A percentile compares a stretch with the other conserved stretches of the same genome.
These are phyloP conservation scores for Cnemophilus loriae DNA, from an alignment of 2,113 vertebrate genomes.

Conservation along the genomic window DNA sequence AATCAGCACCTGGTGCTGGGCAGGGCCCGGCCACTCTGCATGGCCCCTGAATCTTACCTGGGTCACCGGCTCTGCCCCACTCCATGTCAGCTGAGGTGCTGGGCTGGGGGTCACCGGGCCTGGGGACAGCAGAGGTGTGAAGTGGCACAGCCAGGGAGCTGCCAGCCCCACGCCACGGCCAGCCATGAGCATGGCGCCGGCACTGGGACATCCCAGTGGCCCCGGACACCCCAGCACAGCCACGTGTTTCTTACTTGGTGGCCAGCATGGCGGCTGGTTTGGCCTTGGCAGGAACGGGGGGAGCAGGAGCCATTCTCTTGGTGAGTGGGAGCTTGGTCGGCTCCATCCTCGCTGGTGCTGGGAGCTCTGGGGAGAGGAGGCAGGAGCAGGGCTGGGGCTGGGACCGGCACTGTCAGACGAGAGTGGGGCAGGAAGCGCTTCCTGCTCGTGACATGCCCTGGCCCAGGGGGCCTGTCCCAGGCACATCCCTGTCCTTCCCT, in stretches of 20 bases:
- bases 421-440: neutral
- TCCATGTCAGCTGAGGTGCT: neutral
- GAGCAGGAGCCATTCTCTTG: slow-evolving; percentile 49
- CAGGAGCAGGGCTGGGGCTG: neutral
- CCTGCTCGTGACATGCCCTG: rapidly evolving
- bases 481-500: neutral
- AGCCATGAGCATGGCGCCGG: rapidly evolving
- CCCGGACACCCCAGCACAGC: rapidly evolving
- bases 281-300: slow-evolving; percentile 30
- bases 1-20: neutral
- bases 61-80: rapidly evolving
- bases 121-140: neutral
- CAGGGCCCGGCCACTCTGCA: neutral
- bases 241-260: neutral
- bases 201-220: rapidly evolving
- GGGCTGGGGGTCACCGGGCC: neutral
- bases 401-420: rapidly evolving
- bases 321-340: neutral
- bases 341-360: slow-evolving; percentile 1
- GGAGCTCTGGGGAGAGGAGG: neutral
- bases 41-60: neutral
- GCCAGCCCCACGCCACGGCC: neutral
- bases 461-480: neutral
- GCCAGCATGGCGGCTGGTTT: neutral
- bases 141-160: neutral